These are phyloP conservation scores for Heterotilapia buettikoferi DNA, from an alignment of 2,113 vertebrate species.

Conservation along the genomic window DNA sequence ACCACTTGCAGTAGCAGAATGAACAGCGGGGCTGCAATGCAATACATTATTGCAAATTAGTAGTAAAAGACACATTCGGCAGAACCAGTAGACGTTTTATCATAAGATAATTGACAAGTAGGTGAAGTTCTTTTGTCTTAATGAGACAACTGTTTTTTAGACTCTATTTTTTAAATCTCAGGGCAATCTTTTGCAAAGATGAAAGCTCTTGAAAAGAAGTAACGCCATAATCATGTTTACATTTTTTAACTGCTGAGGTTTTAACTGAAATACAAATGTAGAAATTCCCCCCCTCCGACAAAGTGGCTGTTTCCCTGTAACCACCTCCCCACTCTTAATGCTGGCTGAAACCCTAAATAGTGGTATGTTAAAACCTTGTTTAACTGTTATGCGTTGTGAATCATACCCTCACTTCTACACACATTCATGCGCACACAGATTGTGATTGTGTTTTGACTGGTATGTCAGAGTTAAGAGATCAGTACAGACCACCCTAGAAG, in stretches of 20 bases:
- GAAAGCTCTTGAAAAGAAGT: not conserved
- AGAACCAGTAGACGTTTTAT: not conserved
- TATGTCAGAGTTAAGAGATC: constrained; percentile 64
- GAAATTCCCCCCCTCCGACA: not conserved
- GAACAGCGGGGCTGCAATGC: not conserved
- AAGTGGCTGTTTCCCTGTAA: constrained; percentile 5
- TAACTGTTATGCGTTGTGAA: constrained; percentile 55
- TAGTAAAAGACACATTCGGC: not conserved
- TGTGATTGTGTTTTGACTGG: constrained; percentile 56
- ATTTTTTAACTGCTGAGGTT: not conserved
- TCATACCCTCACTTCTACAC: constrained; percentile 50
- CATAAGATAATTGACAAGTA: not conserved
- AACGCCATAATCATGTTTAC: not conserved
- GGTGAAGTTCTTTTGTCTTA: not conserved
- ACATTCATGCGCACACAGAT: constrained; percentile 31
- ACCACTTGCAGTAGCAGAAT: not conserved
- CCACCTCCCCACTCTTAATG: constrained; percentile 13
- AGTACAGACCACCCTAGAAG: constrained; percentile 59
- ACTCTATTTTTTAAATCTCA: not conserved
- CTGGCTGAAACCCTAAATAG: constrained; percentile 49
- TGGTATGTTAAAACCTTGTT: constrained; percentile 55
- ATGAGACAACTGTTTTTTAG: not conserved
- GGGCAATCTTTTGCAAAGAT: not conserved
- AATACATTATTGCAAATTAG: not conserved
- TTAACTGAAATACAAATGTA: not conserved